Base-by-base conservation (phyloP, 1,140 invertebrate genomes). In the Brachionus paranguensis region DNA sequence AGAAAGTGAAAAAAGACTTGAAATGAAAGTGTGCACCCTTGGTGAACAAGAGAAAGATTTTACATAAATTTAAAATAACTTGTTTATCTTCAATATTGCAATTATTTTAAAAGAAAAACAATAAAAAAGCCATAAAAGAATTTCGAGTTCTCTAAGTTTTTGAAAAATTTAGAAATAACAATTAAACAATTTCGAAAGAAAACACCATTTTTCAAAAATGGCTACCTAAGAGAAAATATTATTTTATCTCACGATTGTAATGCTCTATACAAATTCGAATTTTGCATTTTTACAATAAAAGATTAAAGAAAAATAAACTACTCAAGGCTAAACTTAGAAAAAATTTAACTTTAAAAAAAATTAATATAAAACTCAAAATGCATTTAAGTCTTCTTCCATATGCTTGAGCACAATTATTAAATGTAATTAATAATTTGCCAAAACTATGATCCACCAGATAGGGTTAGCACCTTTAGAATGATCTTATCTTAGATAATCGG, bases 141-240 rank as follows among this genome's bases (percentile, higher is more conserved):
- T 68, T 68, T 68, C 65, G 65, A 68, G 65, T 68, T 68, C 65
- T 68, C 65, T 68, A 68, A 68, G 27, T 29, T 68, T 68, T 33
- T 60, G 53, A 60, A 60, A 55, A 47, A 33, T 33, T 68, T 37
- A 37, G 2, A 68, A 68, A 68, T 41, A 68, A 29, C 27, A 68
- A 68, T 68, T 68, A 33, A 33, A n/a, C 2, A 68, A 37, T 1
- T 68, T 14, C 0, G 65, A 33, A 64, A 29, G 7, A 64, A 68
- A 68, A 68, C 27, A 29, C 33, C 65, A 68, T 33, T 68, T 68
- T 41, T 27, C 12, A 68, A 20, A 68, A 68, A 68, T 68, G 65
- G 65, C 33, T 33, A 68, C 65, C 29, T 11, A 24, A 33, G 14
- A 68, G 14, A 68, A 68, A 68, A 68, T 33, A 68, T 24, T 68